phyloP scores from a whole-genome alignment of 64 coral and sea anemone genomes.

The Stichodactyla mertensii region DNA sequence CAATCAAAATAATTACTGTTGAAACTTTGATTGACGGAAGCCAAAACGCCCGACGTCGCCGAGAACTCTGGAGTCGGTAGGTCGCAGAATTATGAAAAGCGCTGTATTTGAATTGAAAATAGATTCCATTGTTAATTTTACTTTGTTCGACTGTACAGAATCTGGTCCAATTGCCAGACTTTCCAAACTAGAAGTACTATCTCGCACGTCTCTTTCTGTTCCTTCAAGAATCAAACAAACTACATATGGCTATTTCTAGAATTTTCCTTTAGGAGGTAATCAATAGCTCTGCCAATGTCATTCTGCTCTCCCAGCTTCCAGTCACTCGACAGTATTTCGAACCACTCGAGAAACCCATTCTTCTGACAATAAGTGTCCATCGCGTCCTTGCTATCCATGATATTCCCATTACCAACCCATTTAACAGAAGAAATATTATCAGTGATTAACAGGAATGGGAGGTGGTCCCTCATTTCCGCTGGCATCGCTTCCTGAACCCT shows the following conservation, averaged over 20 bases:
- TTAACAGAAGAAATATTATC: background rate
- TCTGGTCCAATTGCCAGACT: too few species aligned
- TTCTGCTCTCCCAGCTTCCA: slow-evolving; percentile 1
- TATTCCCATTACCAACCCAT: background rate
- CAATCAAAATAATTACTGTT: too few species aligned
- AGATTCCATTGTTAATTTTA: too few species aligned
- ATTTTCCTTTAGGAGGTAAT: background rate
- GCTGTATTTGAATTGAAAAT: too few species aligned
- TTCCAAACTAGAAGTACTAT: too few species aligned
- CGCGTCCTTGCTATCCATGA: background rate
- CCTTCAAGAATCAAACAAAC: too few species aligned
- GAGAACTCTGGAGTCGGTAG: too few species aligned
- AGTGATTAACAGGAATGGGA: background rate
- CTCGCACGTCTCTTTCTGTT: background rate
- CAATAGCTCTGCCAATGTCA: background rate
- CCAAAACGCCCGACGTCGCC: too few species aligned
- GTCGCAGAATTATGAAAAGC: too few species aligned
- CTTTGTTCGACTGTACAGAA: too few species aligned
- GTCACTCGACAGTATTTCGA: slow-evolving; percentile 12
- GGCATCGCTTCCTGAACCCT: background rate
- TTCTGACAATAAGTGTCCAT: background rate
- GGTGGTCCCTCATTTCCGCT: background rate
- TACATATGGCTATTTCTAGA: too few species aligned
- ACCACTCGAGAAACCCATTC: slow-evolving; percentile 12
- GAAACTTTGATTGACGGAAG: too few species aligned